Evolutionary conservation across 37 sponge, comb jelly and placozoan genomes (phyloP).

Genomic region (Tethya wilhelma): DNA sequence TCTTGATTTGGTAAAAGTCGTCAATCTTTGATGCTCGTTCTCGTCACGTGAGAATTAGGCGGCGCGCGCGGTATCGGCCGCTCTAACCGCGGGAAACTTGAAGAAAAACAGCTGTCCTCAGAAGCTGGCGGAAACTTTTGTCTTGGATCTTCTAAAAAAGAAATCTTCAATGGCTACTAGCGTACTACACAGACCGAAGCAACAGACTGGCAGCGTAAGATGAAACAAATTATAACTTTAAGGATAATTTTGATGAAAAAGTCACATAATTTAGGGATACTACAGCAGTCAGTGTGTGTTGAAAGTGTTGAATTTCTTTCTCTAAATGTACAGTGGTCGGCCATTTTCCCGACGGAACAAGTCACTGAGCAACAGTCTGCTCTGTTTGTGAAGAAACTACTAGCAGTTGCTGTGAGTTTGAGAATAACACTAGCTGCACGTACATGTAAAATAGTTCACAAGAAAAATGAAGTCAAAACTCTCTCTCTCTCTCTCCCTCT

Average conservation of each 20-base stretch:
- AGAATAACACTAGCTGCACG: not conserved
- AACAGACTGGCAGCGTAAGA: constrained; percentile 57
- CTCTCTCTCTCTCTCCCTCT: too few relatives aligned
- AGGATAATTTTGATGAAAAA: not conserved
- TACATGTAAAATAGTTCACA: not conserved
- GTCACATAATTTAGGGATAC: not conserved
- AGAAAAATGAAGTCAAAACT: not conserved
- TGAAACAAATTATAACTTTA: not conserved
- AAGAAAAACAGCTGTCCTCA: too few relatives aligned
- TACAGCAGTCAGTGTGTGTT: not conserved
- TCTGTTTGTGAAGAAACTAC: constrained; percentile 95
- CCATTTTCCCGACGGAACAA: constrained; percentile 89
- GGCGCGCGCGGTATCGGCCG: too few relatives aligned
- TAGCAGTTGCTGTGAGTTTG: constrained; percentile 85
- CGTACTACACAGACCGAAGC: constrained; percentile 34
- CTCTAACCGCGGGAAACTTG: too few relatives aligned
- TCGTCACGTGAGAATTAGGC: too few relatives aligned
- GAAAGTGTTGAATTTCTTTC: not conserved
- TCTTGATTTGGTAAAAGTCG: too few relatives aligned
- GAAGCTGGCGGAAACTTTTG: too few relatives aligned
- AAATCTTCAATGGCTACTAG: constrained; percentile 35
- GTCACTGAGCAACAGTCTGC: constrained; percentile 92
- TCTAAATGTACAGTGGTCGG: constrained; percentile 66
- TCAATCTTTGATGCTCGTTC: too few relatives aligned
- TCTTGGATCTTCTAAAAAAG: too few relatives aligned